These are phyloP conservation scores for Temnopleurus reevesii DNA, from an alignment of 53 echinoderm and acorn worm species.

Conservation along the genomic window DNA sequence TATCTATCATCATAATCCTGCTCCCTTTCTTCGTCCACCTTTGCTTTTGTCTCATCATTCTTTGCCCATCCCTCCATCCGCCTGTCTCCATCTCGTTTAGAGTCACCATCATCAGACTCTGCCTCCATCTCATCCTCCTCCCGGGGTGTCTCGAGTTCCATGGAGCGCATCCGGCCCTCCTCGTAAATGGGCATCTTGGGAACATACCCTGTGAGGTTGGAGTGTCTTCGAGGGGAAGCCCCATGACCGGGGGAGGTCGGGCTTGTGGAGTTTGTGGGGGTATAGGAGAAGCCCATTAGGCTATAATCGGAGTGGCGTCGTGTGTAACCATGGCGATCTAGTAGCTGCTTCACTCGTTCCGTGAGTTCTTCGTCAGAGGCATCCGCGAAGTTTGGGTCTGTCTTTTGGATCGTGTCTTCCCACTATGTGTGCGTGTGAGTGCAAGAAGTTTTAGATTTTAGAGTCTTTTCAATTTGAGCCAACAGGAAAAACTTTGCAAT, in stretches of 20 bases:
- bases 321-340: slow-evolving; percentile 36
- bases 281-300: slow-evolving; percentile 58
- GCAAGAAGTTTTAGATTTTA: neutral
- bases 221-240: slow-evolving; percentile 11
- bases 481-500: slow-evolving; percentile 22
- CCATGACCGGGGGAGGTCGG: neutral
- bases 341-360: slow-evolving; percentile 35
- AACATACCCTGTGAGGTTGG: neutral
- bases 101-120: neutral
- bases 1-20: neutral
- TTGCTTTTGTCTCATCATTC: neutral
- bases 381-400: slow-evolving; percentile 21
- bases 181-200: slow-evolving; percentile 57
- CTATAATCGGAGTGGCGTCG: slow-evolving; percentile 52
- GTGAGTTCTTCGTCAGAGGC: slow-evolving; percentile 47
- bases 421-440: slow-evolving; percentile 60
- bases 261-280: neutral
- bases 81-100: neutral
- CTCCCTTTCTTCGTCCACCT: neutral
- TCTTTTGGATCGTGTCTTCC: slow-evolving; percentile 72
- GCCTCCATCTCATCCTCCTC: slow-evolving; percentile 50
- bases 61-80: neutral
- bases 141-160: slow-evolving; percentile 36
- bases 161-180: slow-evolving; percentile 44
- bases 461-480: neutral